Conservation (phyloP, 1,140 invertebrate genomes). For the Bombus turneri region DNA sequence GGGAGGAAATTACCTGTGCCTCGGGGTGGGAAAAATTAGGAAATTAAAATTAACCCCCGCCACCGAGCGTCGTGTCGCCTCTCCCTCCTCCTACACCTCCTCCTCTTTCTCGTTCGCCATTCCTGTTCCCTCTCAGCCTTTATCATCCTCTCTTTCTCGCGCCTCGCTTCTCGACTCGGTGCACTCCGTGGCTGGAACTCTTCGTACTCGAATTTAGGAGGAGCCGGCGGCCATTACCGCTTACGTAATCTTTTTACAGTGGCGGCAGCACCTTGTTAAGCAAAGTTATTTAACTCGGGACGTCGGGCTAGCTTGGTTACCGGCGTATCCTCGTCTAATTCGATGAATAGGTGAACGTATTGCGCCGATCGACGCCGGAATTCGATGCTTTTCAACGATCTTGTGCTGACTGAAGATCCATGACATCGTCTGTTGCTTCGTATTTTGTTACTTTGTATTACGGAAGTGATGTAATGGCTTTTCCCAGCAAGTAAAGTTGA, state of each 20-base stretch:
- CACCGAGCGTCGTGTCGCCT: constrained; percentile 17
- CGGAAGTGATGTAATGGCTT: no score
- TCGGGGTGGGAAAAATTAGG: constrained; percentile 80
- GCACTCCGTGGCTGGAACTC: constrained; percentile 60
- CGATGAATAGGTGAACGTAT: not conserved
- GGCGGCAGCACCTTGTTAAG: constrained; percentile 73
- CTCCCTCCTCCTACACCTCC: constrained; percentile 39
- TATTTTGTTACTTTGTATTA: not conserved
- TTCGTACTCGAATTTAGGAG: constrained; percentile 72
- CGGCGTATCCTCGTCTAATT: constrained; percentile 50
- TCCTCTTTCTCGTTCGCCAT: not conserved
- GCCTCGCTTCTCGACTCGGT: not conserved
- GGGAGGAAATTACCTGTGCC: constrained; percentile 78
- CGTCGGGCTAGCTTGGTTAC: constrained; percentile 36
- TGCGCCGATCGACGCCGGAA: not conserved
- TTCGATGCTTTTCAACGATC: not conserved
- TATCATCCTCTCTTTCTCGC: not conserved
- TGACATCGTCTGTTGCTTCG: not conserved
- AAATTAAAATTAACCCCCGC: constrained; percentile 82
- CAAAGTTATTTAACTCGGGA: constrained; percentile 70
- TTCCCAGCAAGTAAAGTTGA: no score
- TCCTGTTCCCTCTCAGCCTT: constrained; percentile 6
- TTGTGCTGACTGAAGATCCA: not conserved
- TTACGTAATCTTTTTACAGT: constrained; percentile 72
- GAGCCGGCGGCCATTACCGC: constrained; percentile 72